phyloP scores from a whole-genome alignment of 2,888 invertebrate genomes.

The Frankliniella fusca region DNA sequence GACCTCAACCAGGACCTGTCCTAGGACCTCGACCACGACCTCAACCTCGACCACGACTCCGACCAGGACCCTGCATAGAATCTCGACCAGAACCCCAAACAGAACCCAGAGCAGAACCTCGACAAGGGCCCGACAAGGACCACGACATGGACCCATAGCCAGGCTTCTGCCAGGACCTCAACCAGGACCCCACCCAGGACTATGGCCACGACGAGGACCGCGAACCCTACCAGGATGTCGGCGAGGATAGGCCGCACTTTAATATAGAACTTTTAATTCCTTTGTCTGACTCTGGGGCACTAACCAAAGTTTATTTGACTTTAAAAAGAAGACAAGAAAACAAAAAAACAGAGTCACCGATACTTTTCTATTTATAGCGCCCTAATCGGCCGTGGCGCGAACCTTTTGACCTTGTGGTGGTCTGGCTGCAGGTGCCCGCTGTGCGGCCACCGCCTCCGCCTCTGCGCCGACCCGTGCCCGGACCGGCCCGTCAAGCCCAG shows the following conservation, averaged over 20 bases:
- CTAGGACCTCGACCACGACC: conserved; percentile 31
- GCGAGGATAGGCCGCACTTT: too few species aligned
- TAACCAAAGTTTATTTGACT: too few species aligned
- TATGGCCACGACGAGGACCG: background rate
- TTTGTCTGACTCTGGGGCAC: too few species aligned
- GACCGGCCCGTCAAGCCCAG: conserved; percentile 33
- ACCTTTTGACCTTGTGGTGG: too few species aligned
- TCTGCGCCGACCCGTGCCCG: conserved; percentile 33
- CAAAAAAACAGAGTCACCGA: too few species aligned
- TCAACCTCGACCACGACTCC: conserved; percentile 36
- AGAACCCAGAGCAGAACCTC: conserved; percentile 16
- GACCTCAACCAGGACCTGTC: conserved; percentile 28
- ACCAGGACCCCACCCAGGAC: conserved; percentile 28
- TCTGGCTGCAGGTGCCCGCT: conserved; percentile 41
- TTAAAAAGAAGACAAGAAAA: too few species aligned
- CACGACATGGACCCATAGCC: conserved; percentile 36
- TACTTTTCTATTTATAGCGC: too few species aligned
- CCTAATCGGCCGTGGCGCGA: too few species aligned
- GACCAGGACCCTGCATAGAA: too few species aligned
- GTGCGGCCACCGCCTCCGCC: conserved; percentile 42
- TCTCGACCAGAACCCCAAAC: conserved; percentile 28
- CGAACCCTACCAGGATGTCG: too few species aligned
- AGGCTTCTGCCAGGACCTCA: too few species aligned
- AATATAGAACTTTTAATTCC: too few species aligned
- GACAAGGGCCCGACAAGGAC: conserved; percentile 36